Conservation (phyloP, 2,888 invertebrate species). For the Leuctra nigra region DNA sequence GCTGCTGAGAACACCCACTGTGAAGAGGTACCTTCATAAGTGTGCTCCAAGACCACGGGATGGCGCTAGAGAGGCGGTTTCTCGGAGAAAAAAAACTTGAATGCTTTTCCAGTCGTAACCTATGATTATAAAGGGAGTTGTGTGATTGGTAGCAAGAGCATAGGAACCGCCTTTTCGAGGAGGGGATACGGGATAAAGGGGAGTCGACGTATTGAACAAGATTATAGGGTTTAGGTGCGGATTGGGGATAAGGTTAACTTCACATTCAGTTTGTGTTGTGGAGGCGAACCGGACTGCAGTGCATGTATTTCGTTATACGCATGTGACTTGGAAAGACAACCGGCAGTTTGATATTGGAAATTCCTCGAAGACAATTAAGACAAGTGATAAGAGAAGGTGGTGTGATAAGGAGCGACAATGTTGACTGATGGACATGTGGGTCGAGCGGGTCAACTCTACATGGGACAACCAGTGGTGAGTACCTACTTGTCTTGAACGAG, state of each 20-base stretch:
- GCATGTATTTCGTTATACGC: neutral
- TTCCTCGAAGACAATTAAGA: neutral
- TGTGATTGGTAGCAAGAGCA: constrained; percentile 4
- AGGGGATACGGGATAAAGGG: constrained; percentile 7
- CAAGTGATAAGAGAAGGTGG: neutral
- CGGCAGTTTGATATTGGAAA: neutral
- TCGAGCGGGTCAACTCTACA: constrained; percentile 40
- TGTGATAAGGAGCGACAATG: constrained; percentile 34
- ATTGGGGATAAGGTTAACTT: constrained; percentile 9
- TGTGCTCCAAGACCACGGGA: neutral
- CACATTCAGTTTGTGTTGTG: constrained; percentile 20
- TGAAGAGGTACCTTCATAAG: neutral
- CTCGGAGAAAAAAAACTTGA: neutral
- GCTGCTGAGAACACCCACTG: constrained; percentile 7
- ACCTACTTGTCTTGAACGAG: too few species aligned
- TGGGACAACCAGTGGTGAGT: constrained; percentile 21
- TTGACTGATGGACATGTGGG: constrained; percentile 41
- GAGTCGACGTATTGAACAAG: neutral
- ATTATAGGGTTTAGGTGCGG: constrained; percentile 16
- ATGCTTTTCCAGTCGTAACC: neutral
- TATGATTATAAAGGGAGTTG: neutral
- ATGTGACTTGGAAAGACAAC: neutral
- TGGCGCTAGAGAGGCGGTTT: constrained; percentile 8
- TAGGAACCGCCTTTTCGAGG: constrained; percentile 4
- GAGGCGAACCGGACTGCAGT: constrained; percentile 10